Percentiles rank a stretch among this genome's conserved stretches.
phyloP scores from a whole-genome alignment of 2,888 invertebrate species.

The Brenthis hecate region DNA sequence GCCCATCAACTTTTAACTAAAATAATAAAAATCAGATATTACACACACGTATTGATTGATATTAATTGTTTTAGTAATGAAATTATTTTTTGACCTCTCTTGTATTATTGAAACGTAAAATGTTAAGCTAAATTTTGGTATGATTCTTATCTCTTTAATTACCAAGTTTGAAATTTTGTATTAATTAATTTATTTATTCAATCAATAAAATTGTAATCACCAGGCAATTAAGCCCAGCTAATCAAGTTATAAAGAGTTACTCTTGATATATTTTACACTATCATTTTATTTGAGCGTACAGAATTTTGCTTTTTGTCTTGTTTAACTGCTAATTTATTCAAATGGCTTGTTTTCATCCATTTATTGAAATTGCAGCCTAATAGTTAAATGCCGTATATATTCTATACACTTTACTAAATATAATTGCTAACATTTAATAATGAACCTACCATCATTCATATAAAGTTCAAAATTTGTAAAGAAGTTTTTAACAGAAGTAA shows the following conservation, averaged over 20 bases:
- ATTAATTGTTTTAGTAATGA: too few relatives aligned
- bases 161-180: neutral
- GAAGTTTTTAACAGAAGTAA: neutral
- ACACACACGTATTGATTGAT: too few relatives aligned
- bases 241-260: constrained; percentile 11
- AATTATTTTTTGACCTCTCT: constrained; percentile 10
- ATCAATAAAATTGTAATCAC: constrained; percentile 15
- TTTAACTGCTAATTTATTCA: constrained; percentile 66
- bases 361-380: constrained; percentile 44
- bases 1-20: too few relatives aligned
- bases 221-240: constrained; percentile 15
- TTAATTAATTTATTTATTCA: constrained; percentile 3
- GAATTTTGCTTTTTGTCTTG: constrained; percentile 31
- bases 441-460: neutral
- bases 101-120: constrained; percentile 26
- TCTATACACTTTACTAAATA: constrained; percentile 14
- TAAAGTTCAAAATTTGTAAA: constrained; percentile 14
- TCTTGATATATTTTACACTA: constrained; percentile 18
- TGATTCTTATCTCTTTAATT: constrained; percentile 8
- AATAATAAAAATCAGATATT: too few relatives aligned
- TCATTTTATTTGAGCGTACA: constrained; percentile 27
- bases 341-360: constrained; percentile 51
- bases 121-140: constrained; percentile 15
- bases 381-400: constrained; percentile 21
- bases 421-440: neutral